Evolutionary conservation across 1,140 invertebrate genomes (phyloP).

Genomic region (Conopomorpha cramerella): DNA sequence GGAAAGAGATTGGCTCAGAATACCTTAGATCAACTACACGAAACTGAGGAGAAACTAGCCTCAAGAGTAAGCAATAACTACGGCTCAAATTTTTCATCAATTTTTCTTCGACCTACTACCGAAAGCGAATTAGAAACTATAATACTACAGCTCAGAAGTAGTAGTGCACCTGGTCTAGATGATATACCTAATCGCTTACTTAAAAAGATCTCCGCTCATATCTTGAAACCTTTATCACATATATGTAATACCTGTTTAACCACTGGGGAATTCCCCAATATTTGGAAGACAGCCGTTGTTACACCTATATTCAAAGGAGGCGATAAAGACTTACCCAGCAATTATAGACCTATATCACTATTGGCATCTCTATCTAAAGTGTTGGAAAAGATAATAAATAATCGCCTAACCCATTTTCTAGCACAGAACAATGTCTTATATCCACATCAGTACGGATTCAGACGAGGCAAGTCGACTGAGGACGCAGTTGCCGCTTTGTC

Average conservation of each 20-base stretch:
- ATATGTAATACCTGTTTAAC: not conserved
- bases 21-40: not conserved
- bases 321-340: not conserved
- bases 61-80: not conserved
- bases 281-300: not conserved
- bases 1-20: not conserved
- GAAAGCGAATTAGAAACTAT: not conserved
- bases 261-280: not conserved
- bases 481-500: not conserved
- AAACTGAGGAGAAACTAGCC: not conserved
- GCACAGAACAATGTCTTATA: not conserved
- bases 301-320: not conserved
- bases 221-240: not conserved
- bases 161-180: not conserved
- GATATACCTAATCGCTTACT: not conserved
- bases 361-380: not conserved
- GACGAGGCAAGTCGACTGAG: not conserved
- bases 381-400: not conserved
- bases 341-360: not conserved
- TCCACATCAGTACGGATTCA: not conserved
- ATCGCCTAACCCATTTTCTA: not conserved
- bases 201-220: not conserved
- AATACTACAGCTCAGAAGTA: not conserved
- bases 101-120: not conserved
- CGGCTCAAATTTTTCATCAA: not conserved